phyloP scores from a whole-genome alignment of 2,797 vertebrate genomes.

The Lutjanus argentimaculatus region DNA sequence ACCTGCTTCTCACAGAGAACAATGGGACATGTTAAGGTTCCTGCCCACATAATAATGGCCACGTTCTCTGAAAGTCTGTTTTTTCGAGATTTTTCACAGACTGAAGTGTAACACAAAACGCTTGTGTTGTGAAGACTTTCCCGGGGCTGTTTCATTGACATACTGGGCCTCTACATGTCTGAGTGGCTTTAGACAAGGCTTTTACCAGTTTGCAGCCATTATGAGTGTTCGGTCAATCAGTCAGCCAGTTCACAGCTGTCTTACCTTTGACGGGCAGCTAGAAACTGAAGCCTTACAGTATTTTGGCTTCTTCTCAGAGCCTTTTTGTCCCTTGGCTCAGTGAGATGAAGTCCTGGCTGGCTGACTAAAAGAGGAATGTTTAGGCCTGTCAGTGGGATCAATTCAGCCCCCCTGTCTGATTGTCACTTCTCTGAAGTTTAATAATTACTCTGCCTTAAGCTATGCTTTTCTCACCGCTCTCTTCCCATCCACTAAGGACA shows the following conservation, averaged over 20 bases:
- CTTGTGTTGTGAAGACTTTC: conserved; percentile 15
- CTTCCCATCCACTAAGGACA: conserved; percentile 40
- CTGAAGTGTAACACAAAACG: conserved; percentile 17
- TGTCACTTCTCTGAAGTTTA: conserved; percentile 56
- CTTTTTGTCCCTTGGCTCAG: conserved; percentile 32
- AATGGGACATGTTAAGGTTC: not conserved
- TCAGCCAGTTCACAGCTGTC: conserved; percentile 34
- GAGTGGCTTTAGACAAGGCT: conserved; percentile 23
- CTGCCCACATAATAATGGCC: not conserved
- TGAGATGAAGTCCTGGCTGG: conserved; percentile 28
- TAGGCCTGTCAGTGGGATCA: conserved; percentile 36
- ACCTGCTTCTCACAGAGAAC: not conserved
- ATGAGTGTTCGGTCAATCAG: conserved; percentile 32
- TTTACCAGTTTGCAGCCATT: conserved; percentile 30
- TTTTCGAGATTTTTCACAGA: conserved; percentile 1
- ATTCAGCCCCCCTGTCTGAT: conserved; percentile 29
- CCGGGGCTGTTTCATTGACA: conserved; percentile 20
- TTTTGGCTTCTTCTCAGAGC: conserved; percentile 34
- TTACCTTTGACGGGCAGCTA: conserved; percentile 41
- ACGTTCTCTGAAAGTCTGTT: conserved; percentile 10
- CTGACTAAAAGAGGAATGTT: conserved; percentile 44
- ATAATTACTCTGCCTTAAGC: conserved; percentile 53
- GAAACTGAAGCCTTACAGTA: conserved; percentile 33
- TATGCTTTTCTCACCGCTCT: conserved; percentile 21
- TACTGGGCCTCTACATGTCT: conserved; percentile 21